Evolutionary conservation across 2,113 vertebrate genomes (phyloP).

Genomic region (Carassius auratus): DNA sequence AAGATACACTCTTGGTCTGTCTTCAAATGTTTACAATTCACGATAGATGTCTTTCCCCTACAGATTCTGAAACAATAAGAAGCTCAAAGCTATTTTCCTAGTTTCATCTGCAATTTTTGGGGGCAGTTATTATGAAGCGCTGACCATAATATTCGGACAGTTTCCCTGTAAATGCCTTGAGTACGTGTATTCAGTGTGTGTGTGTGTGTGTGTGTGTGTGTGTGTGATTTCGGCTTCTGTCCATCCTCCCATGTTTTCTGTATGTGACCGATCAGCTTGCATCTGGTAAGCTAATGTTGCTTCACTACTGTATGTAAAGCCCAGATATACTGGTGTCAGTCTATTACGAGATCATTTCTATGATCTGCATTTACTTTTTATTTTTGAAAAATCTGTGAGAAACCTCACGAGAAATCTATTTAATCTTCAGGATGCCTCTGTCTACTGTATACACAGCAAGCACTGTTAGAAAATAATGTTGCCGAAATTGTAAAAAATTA

Average conservation of each 20-base stretch:
- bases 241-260: slow-evolving; percentile 31
- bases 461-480: slow-evolving; percentile 69
- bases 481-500: slow-evolving; percentile 55
- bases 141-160: slow-evolving; percentile 44
- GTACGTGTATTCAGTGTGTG: slow-evolving; percentile 30
- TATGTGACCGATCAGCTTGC: slow-evolving; percentile 22
- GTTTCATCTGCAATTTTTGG: slow-evolving; percentile 34
- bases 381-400: slow-evolving; percentile 63
- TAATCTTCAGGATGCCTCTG: slow-evolving; percentile 71
- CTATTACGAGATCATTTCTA: slow-evolving; percentile 46
- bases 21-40: slow-evolving; percentile 77
- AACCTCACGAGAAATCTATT: slow-evolving; percentile 55
- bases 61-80: slow-evolving; percentile 22
- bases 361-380: slow-evolving; percentile 51
- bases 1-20: slow-evolving; percentile 51
- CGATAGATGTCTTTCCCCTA: slow-evolving; percentile 58
- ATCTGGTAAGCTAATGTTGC: slow-evolving; percentile 46
- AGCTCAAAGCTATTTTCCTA: slow-evolving; percentile 42
- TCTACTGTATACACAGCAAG: slow-evolving; percentile 64
- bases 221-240: slow-evolving; percentile 29
- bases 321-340: slow-evolving; percentile 48
- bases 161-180: slow-evolving; percentile 59
- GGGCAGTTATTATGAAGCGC: slow-evolving; percentile 53
- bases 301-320: slow-evolving; percentile 52
- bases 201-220: slow-evolving; percentile 47